Conservation (phyloP, 1,140 invertebrate species). For the Anoplophora glabripennis region DNA sequence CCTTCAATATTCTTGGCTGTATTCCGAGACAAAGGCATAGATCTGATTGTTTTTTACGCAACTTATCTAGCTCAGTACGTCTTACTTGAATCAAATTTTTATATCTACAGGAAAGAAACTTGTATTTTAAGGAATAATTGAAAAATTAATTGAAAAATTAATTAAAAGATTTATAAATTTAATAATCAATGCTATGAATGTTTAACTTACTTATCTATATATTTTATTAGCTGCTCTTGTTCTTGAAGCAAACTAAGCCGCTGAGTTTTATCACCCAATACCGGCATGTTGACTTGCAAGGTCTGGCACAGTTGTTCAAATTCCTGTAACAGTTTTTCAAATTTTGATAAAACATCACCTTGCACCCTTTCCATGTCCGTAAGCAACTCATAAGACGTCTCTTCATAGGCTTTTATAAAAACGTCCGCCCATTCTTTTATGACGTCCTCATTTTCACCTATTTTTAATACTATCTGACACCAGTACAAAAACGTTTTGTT, state of each 20-base stretch:
- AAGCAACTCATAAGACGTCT: slow-evolving; percentile 15
- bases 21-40: slow-evolving; percentile 49
- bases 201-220: slow-evolving; percentile 20
- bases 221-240: slow-evolving; percentile 16
- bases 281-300: slow-evolving; percentile 16
- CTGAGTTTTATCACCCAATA: slow-evolving; percentile 19
- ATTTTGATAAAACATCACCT: background rate
- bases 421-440: background rate
- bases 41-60: slow-evolving; percentile 24
- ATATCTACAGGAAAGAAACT: slow-evolving; percentile 21
- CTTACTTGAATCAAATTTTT: slow-evolving; percentile 22
- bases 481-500: slow-evolving; percentile 8
- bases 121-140: too few species aligned
- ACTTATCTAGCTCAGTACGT: slow-evolving; percentile 18
- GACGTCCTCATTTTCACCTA: slow-evolving; percentile 6
- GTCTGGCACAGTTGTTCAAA: slow-evolving; percentile 13
- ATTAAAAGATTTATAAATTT: too few species aligned
- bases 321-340: slow-evolving; percentile 11
- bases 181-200: slow-evolving; percentile 6
- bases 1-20: slow-evolving; percentile 47
- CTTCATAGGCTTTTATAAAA: slow-evolving; percentile 7
- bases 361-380: slow-evolving; percentile 15
- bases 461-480: background rate
- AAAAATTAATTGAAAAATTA: background rate
- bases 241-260: slow-evolving; percentile 18